Conservation (phyloP, 2,113 vertebrate species). For the Ellobius talpinus region DNA sequence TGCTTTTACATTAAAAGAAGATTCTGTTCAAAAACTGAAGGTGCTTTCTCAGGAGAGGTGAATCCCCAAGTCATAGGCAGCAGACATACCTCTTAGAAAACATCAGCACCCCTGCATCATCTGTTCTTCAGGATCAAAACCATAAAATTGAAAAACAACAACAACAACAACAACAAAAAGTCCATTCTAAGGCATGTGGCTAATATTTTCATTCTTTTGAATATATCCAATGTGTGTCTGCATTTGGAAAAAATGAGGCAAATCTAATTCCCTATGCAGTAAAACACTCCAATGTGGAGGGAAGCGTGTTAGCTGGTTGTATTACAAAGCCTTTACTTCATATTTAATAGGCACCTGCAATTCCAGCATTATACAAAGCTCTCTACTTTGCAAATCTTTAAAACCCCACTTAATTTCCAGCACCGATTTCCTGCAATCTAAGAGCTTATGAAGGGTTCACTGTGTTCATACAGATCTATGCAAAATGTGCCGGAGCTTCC, state of each 20-base stretch:
- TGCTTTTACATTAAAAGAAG: slow-evolving; percentile 12
- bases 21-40: background rate
- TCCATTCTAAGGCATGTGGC: background rate
- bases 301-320: slow-evolving; percentile 74
- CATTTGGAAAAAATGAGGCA: slow-evolving; percentile 70
- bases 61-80: background rate
- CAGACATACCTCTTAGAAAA: background rate
- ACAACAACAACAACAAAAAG: background rate
- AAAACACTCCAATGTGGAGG: slow-evolving; percentile 75
- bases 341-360: slow-evolving; percentile 76
- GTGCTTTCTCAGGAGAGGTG: slow-evolving; percentile 31
- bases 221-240: slow-evolving; percentile 39
- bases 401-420: slow-evolving; percentile 77
- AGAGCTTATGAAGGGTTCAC: slow-evolving; percentile 75
- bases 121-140: background rate
- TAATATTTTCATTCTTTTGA: slow-evolving; percentile 55
- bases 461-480: slow-evolving; percentile 75
- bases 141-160: slow-evolving; percentile 17
- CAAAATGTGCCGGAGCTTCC: slow-evolving; percentile 73
- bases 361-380: slow-evolving; percentile 78
- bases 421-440: slow-evolving; percentile 76
- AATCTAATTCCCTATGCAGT: slow-evolving; percentile 72
- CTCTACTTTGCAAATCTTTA: slow-evolving; percentile 81
- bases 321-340: slow-evolving; percentile 80
- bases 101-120: background rate